These are phyloP conservation scores for Felis chaus DNA, from an alignment of 2,113 vertebrate species.

Conservation along the genomic window DNA sequence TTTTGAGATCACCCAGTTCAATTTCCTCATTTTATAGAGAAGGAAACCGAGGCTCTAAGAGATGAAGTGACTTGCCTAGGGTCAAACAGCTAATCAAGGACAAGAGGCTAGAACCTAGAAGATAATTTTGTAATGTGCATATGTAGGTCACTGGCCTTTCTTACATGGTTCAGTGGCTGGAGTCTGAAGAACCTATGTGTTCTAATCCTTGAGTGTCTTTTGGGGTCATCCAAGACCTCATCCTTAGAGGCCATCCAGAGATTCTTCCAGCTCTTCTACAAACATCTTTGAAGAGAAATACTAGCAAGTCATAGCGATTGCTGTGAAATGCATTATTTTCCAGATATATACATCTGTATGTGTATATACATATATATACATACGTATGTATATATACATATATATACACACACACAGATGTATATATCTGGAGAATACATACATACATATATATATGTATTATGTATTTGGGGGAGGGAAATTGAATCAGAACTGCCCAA, in stretches of 20 bases:
- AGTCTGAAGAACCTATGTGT: background rate
- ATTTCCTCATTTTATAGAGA: background rate
- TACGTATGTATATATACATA: too few relatives aligned
- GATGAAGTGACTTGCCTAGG: background rate
- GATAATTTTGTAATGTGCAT: background rate
- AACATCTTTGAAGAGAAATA: constrained; percentile 5
- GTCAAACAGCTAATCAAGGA: background rate
- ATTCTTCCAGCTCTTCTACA: background rate
- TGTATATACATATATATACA: too few relatives aligned
- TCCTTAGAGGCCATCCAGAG: background rate
- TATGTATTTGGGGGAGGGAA: background rate
- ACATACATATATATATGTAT: too few relatives aligned
- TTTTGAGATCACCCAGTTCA: background rate
- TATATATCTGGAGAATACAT: too few relatives aligned
- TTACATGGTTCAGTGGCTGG: background rate
- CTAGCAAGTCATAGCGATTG: background rate
- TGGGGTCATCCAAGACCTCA: background rate
- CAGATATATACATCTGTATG: background rate
- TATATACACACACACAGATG: too few relatives aligned
- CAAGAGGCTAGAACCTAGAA: background rate
- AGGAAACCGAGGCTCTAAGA: background rate
- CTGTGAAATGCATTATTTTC: background rate
- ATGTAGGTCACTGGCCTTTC: background rate
- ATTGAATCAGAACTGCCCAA: background rate
- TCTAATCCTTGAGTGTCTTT: background rate